Evolutionary conservation across 2,113 vertebrate species (phyloP).

Genomic region (Galemys pyrenaicus): DNA sequence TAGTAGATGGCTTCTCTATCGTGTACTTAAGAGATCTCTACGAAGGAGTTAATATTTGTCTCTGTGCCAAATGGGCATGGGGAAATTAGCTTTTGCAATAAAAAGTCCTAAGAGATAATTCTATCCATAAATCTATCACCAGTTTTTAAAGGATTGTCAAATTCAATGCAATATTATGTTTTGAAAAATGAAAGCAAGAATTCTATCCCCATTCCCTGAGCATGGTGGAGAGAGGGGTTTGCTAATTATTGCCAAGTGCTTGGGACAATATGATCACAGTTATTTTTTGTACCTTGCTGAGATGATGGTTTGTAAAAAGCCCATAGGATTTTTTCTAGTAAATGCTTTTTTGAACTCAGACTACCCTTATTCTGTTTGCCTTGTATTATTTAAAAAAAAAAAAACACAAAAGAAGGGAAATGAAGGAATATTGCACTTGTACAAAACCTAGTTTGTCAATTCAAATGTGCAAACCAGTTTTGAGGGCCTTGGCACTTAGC

Average conservation of each 20-base stretch:
- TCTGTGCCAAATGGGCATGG: not conserved
- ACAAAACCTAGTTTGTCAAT: not conserved
- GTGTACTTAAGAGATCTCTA: not conserved
- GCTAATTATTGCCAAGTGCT: not conserved
- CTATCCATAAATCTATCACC: not conserved
- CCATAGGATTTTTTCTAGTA: not conserved
- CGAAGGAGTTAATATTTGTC: not conserved
- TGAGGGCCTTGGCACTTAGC: not conserved
- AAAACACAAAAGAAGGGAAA: not conserved
- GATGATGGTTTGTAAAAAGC: not conserved
- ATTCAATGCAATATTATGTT: not conserved
- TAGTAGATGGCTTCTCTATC: not conserved
- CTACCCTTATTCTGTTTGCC: not conserved
- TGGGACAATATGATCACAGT: not conserved
- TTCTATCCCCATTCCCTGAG: not conserved
- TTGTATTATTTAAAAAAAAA: not conserved
- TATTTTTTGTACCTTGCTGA: not conserved
- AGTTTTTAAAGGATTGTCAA: not conserved
- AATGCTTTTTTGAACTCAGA: not conserved
- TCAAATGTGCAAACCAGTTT: not conserved
- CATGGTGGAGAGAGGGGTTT: not conserved
- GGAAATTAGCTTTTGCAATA: not conserved
- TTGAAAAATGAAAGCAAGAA: not conserved
- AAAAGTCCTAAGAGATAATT: not conserved
- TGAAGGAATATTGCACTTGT: not conserved